Evolutionary conservation across 2,888 invertebrate genomes (phyloP), one percentile per base, ranked within the genome.

Genomic region (Panzeria rudis): DNA sequence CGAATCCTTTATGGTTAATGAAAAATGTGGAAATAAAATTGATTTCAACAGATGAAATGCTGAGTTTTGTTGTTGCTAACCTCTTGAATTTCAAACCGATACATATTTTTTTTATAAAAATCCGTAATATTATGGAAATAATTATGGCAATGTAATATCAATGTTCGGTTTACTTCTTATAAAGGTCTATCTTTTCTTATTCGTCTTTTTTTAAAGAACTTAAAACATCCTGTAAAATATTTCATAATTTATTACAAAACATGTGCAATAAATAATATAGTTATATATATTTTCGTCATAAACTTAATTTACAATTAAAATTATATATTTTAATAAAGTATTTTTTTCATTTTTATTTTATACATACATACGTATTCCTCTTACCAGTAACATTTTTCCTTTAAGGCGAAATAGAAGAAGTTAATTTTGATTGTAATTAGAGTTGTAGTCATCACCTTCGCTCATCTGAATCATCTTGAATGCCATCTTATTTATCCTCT

Each of bases 161-260:
- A 82, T 52, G 2, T 64, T 56, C 15, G 38, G 32, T 84, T 84
- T 81, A 81, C 77, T 84, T 84, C 77, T 84, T 77, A 81, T 68
- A 73, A 84, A 81, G 72, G 77, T 32, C 54, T 64, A 44, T 62
- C 3, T 23, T 44, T 47, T 72, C 4, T 23, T 20, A 44, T 29
- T 61, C 1, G 20, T 72, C 15, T 20, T 72, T 64, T 66, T 35
- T 38, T 9, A 52, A 29, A 59, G 11, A 66, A 66, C 15, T 81
- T 81, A 20, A 11, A 52, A 54, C 9, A 64, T 17, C 72, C 72
- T 66, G 71, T 47, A 66, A 72, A 64, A 52, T 66, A 20, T 64
- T 66, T 71, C 13, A 50, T 50, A 68, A 59, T 35, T 47, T 81
- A n/a, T 75, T 72, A 64, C 56, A 47, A 23, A 35, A 71, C 47